Evolutionary conservation across 2,113 vertebrate genomes (phyloP), one percentile per base, ranked within the genome.

Genomic region (Thamnophis sirtalis): DNA sequence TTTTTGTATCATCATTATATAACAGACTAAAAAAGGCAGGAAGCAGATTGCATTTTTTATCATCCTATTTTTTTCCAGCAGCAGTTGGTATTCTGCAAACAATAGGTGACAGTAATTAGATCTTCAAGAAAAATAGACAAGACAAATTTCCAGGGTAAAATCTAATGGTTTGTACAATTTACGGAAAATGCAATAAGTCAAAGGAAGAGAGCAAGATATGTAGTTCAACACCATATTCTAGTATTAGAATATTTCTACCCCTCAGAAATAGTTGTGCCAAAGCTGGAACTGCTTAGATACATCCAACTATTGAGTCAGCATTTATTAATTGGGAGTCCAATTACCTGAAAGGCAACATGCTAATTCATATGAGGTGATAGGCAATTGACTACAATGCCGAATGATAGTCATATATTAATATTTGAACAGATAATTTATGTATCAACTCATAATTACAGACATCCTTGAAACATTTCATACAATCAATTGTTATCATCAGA

Each of bases 111-210:
- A 49, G 87, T 68, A 86, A 87, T 93, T 94, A 89, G 94, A 92
- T 93, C 43, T 89, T 19, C 80, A 80, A 93, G 60, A 90, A 90
- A 94, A 60, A 93, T 89, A 90, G 60, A 94, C 84, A 94, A 93
- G 89, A 92, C 90, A 38, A 80, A 92, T 94, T 93, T 93, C 91
- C 84, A 92, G 91, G 49, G 7, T 80, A 89, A 55, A 19, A 11
- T 80, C 73, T 63, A 87, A 89, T 50, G 80, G 15, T 0, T 92
- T 55, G 51, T 19, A 88, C 92, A 92, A 91, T 95, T 94, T 93
- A 92, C 84, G 89, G 87, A 26, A 7, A 90, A 56, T 88, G 89
- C 90, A 17, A 28, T 0, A 0, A 60, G 92, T 93, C 92, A 92
- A 85, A 50, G 87, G 22, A 93, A 95, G 93, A 90, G 73, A 93